A percentile compares a stretch with the other conserved stretches of the same genome.
Conservation (phyloP, 2,888 invertebrate genomes). For the Augiades crinisus region DNA sequence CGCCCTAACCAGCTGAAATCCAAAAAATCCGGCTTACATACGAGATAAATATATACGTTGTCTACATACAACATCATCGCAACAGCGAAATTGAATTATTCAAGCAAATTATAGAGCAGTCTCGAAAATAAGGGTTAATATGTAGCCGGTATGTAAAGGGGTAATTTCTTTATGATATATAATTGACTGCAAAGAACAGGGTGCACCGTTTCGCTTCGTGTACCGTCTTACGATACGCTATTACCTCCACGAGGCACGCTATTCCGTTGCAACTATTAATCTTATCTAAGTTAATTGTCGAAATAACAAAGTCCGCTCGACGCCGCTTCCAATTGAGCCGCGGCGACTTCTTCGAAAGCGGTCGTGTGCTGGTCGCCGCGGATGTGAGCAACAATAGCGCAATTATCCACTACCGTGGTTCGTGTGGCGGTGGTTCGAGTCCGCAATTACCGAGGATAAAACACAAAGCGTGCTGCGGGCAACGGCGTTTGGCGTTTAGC, state of each 20-base stretch:
- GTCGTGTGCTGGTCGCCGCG: conserved; percentile 53
- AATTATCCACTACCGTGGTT: conserved; percentile 72
- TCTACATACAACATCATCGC: neutral
- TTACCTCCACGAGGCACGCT: conserved; percentile 37
- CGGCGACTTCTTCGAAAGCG: conserved; percentile 50
- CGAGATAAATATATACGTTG: no score
- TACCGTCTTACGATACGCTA: conserved; percentile 49
- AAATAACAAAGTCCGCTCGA: conserved; percentile 58
- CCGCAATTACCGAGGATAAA: conserved; percentile 73
- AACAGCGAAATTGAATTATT: neutral
- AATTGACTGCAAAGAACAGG: conserved; percentile 46
- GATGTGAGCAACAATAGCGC: conserved; percentile 67
- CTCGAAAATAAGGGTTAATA: conserved; percentile 6
- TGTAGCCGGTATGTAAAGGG: conserved; percentile 9
- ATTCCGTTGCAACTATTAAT: conserved; percentile 58
- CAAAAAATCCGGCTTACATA: no score
- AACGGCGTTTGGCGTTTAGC: conserved; percentile 49
- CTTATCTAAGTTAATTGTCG: conserved; percentile 65
- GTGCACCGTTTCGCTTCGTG: conserved; percentile 41
- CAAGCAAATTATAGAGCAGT: conserved; percentile 5
- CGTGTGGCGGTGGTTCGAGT: conserved; percentile 57
- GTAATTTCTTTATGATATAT: conserved; percentile 24
- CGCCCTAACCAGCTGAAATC: no score
- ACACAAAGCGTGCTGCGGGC: conserved; percentile 68
- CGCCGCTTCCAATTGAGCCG: conserved; percentile 62